Base-by-base conservation (phyloP, 2,113 vertebrate species). In the Alaudala cheleensis region DNA sequence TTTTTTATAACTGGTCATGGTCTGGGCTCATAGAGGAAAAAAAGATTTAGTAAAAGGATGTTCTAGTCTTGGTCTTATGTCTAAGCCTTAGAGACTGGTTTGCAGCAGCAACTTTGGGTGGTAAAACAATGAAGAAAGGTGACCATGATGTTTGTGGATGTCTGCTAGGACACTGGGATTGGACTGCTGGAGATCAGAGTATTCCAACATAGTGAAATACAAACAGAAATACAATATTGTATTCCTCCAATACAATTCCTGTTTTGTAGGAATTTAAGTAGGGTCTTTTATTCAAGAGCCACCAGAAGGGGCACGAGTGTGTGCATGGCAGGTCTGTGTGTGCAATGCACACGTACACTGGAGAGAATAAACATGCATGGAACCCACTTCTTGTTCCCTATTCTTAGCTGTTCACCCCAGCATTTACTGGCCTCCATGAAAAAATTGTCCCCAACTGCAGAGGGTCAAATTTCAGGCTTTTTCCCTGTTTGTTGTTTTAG, bases 401-500 rank as follows among this genome's bases (percentile, higher is more conserved):
- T 40, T 8, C 14, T 37, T 64, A 31, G 12, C 10, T 62, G 12
- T 58, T 91, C 39, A 42, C 17, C n/a, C 19, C 33, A 64, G 39
- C 26, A 16, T 71, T 71, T 79, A 24, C 8, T 81, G 14, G 19
- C 37, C 11, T 71, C 6, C 13, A 15, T 66, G 17, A 56, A 34
- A 42, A 71, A 21, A 11, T 4, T 51, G 16, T 40, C 76, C 3
- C 8, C 17, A 58, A 26, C 13, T 90, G 54, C 42, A 44, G 24
- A 19, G 51, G 62, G 47, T 67, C 51, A 51, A 23, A 5, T 47
- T 51, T 40, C 13, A 66, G 23, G 21, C 40, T 67, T 51, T 61
- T 11, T 4, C 8, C 10, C 11, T 0, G 0, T 25, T 23, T 45
- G 6, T 23, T 81, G 5, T 66, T 82, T 62, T 72, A 99, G 99